Evolutionary conservation across 2,113 vertebrate species (phyloP).

Genomic region (Oreamnos americanus): DNA sequence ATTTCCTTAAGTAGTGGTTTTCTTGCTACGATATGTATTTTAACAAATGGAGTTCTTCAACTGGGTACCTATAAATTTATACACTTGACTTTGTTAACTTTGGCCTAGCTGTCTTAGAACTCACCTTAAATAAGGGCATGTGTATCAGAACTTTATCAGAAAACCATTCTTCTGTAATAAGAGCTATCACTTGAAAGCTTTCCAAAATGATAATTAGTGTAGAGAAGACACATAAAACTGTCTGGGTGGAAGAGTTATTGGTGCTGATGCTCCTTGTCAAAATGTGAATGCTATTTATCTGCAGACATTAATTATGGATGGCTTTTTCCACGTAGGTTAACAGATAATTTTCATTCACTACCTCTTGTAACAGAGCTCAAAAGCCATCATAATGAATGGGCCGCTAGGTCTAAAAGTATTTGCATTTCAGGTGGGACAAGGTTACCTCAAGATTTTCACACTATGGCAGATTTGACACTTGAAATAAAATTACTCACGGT

Average conservation of each 20-base stretch:
- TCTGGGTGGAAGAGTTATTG: slow-evolving; percentile 41
- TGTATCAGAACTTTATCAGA: slow-evolving; percentile 9
- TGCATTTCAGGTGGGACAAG: not conserved
- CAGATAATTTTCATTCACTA: slow-evolving; percentile 35
- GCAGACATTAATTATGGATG: slow-evolving; percentile 32
- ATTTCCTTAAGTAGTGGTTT: not conserved
- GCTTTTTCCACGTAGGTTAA: slow-evolving; percentile 57
- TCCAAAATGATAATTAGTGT: slow-evolving; percentile 55
- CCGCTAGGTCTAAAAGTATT: not conserved
- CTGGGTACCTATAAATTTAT: not conserved
- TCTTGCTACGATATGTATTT: not conserved
- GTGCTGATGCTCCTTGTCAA: slow-evolving; percentile 18
- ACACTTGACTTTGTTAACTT: slow-evolving; percentile 48
- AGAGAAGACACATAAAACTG: slow-evolving; percentile 61
- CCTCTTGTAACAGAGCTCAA: not conserved
- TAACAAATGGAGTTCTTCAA: not conserved
- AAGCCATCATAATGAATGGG: not conserved
- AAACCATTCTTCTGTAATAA: not conserved
- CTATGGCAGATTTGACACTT: not conserved
- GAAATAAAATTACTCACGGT: not conserved
- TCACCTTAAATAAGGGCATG: not conserved
- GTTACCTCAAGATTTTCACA: slow-evolving; percentile 29
- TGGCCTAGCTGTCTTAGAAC: not conserved
- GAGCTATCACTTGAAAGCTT: not conserved
- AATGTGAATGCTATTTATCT: slow-evolving; percentile 53